Percentiles rank a stretch among this genome's conserved stretches.
phyloP scores from a whole-genome alignment of 2,888 invertebrate species.

The Campoplex nolae region DNA sequence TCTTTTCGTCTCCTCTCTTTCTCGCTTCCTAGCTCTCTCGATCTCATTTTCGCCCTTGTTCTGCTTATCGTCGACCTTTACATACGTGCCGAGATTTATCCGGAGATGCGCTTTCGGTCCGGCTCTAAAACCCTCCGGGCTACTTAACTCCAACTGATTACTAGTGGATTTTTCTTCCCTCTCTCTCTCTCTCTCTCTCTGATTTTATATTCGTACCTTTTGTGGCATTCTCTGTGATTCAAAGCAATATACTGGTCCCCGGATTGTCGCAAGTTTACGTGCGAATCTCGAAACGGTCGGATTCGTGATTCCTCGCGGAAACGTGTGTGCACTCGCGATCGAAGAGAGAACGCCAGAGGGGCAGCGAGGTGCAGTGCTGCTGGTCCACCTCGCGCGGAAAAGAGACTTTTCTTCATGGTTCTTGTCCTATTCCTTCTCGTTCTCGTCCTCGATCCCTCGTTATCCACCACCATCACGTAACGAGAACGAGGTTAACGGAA shows the following conservation, averaged over 20 bases:
- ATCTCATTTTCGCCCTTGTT: conserved; percentile 55
- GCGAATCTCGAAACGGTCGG: conserved; percentile 13
- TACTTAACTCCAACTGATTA: conserved; percentile 62
- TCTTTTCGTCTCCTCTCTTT: background rate
- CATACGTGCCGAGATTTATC: conserved; percentile 38
- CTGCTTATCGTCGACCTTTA: conserved; percentile 57
- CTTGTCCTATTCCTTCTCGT: background rate
- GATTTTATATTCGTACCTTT: background rate
- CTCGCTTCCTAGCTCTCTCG: background rate
- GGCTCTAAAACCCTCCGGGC: conserved; percentile 62
- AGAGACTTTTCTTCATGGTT: background rate
- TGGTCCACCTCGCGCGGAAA: background rate
- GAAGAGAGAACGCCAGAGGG: conserved; percentile 4
- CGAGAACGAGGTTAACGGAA: conserved; percentile 62
- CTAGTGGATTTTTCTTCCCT: conserved; percentile 21
- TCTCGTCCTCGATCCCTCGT: conserved; percentile 20
- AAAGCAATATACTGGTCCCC: background rate
- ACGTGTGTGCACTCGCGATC: conserved; percentile 8
- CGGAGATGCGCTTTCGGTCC: conserved; percentile 39
- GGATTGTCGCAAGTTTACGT: background rate
- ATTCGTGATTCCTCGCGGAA: conserved; percentile 24
- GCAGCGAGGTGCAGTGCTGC: background rate
- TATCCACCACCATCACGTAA: conserved; percentile 49
- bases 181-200: background rate
- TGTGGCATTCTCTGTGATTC: background rate